Evolutionary conservation across 2,797 vertebrate species (phyloP).

Genomic region (Poecilia wingei): DNA sequence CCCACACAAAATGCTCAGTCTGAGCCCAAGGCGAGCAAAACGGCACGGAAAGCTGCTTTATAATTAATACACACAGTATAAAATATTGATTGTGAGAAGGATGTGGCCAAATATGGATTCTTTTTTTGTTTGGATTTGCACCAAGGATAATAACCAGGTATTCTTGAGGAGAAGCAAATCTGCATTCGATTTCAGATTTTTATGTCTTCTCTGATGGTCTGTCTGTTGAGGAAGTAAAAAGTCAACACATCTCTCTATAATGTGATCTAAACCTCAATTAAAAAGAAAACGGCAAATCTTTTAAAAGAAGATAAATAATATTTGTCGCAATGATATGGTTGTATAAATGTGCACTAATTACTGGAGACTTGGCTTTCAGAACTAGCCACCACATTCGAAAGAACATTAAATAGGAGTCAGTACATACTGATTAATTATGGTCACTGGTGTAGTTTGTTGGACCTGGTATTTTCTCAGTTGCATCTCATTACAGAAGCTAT

Average conservation of each 20-base stretch:
- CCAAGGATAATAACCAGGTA: conserved; percentile 63
- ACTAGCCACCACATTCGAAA: neutral
- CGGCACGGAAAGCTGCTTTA: conserved; percentile 61
- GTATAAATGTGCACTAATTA: neutral
- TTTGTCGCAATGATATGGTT: neutral
- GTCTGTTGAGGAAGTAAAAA: conserved; percentile 15
- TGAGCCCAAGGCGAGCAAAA: conserved; percentile 55
- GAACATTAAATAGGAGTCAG: neutral
- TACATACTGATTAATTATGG: neutral
- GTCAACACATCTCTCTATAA: neutral
- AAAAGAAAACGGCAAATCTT: neutral
- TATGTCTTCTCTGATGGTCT: conserved; percentile 59
- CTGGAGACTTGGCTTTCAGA: neutral
- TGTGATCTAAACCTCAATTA: neutral
- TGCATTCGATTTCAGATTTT: conserved; percentile 56
- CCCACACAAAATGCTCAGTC: conserved; percentile 49
- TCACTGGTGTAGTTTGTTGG: neutral
- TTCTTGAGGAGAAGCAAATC: conserved; percentile 52
- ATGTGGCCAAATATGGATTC: conserved; percentile 72
- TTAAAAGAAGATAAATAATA: neutral
- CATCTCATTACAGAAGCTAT: neutral
- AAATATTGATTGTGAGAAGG: conserved; percentile 70
- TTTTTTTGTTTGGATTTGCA: conserved; percentile 66
- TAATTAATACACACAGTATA: conserved; percentile 74
- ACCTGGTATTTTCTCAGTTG: neutral